These are phyloP conservation scores for Dasysyrphus tricinctus DNA, from an alignment of 2,888 invertebrate genomes.

Conservation along the genomic window DNA sequence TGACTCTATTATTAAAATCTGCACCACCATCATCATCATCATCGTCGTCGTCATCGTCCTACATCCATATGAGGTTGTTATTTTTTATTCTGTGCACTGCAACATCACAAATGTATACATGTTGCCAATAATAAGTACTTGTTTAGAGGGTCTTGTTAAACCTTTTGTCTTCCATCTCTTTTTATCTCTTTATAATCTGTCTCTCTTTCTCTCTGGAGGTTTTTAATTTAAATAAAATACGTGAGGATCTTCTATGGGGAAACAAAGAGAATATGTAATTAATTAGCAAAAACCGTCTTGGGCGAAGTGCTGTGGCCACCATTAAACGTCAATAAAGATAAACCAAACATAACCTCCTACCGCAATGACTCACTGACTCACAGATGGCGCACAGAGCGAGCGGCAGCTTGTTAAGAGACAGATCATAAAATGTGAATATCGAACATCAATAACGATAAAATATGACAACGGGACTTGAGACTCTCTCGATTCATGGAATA, in stretches of 20 bases:
- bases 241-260: not conserved
- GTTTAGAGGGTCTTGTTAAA: constrained; percentile 72
- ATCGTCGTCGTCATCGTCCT: not conserved
- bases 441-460: constrained; percentile 67
- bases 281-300: constrained; percentile 55
- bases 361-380: constrained; percentile 37
- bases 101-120: constrained; percentile 57
- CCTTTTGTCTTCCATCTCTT: constrained; percentile 16
- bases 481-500: not conserved
- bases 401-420: constrained; percentile 43
- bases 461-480: constrained; percentile 50
- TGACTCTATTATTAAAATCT: constrained; percentile 69
- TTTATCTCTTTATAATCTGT: not conserved
- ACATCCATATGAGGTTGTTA: constrained; percentile 38
- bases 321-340: constrained; percentile 57
- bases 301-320: constrained; percentile 45
- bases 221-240: constrained; percentile 57
- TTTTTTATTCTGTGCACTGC: constrained; percentile 28
- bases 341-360: constrained; percentile 33
- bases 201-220: not conserved
- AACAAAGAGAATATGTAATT: constrained; percentile 26
- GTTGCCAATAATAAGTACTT: constrained; percentile 78
- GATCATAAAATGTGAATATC: constrained; percentile 50
- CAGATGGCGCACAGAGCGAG: constrained; percentile 35
- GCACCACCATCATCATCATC: constrained; percentile 61